Percentiles rank a stretch among this genome's conserved stretches.
Conservation (phyloP, 2,888 invertebrate genomes). For the Orthosia gothica region DNA sequence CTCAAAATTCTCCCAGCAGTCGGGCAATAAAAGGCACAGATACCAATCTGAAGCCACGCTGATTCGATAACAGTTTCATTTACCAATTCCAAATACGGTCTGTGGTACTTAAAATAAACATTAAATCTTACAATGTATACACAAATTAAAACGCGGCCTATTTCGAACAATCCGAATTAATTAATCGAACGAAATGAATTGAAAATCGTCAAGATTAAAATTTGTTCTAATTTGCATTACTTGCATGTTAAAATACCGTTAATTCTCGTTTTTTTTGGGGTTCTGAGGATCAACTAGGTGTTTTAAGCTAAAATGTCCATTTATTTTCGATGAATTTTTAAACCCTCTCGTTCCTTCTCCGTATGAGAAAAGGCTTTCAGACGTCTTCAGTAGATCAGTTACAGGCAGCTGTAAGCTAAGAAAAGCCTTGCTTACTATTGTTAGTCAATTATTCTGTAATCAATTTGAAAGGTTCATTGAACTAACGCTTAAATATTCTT, state of each 20-base stretch:
- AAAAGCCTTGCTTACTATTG: too few species aligned
- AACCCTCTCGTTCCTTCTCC: too few species aligned
- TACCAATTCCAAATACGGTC: constrained; percentile 19
- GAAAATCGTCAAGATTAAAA: constrained; percentile 20
- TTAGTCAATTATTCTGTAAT: too few species aligned
- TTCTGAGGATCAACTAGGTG: background rate
- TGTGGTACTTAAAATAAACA: constrained; percentile 40
- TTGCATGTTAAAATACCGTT: constrained; percentile 13
- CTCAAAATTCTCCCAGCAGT: too few species aligned
- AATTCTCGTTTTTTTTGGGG: background rate
- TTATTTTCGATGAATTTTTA: background rate
- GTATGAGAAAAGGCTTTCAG: too few species aligned
- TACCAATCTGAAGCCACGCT: constrained; percentile 6
- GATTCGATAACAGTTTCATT: constrained; percentile 29
- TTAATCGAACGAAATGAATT: constrained; percentile 35
- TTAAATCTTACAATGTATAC: constrained; percentile 32
- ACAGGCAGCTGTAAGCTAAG: too few species aligned
- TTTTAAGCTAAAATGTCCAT: background rate
- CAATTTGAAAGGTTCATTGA: too few species aligned
- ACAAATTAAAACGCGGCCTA: constrained; percentile 43
- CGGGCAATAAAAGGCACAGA: background rate
- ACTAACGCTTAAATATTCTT: too few species aligned
- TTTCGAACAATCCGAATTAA: constrained; percentile 37
- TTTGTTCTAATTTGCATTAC: constrained; percentile 29
- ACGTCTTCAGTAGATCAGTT: too few species aligned